Percentiles rank a stretch among this genome's conserved stretches.
phyloP scores from a whole-genome alignment of 2,113 vertebrate genomes.

The Rhombomys opimus region DNA sequence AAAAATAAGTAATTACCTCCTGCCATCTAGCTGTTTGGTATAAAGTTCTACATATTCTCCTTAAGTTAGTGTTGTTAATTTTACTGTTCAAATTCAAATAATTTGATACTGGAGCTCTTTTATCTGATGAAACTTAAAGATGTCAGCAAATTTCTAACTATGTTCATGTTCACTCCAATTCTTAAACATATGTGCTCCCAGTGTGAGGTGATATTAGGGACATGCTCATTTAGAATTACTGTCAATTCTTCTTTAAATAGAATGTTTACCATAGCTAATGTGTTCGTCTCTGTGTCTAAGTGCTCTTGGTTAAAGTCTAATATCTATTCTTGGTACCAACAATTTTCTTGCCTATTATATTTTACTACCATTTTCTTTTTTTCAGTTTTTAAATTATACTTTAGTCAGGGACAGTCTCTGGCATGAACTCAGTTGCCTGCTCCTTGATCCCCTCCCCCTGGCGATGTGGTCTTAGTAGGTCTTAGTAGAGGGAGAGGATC shows the following conservation, averaged over 20 bases:
- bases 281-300: background rate
- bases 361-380: background rate
- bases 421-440: too few species aligned
- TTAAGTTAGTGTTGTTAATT: background rate
- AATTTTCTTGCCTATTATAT: background rate
- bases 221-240: background rate
- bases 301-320: background rate
- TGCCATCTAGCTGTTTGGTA: background rate
- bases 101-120: background rate
- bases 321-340: background rate
- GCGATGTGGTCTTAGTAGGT: too few species aligned
- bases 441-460: too few species aligned
- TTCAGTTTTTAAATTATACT: background rate
- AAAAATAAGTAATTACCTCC: background rate
- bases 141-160: background rate
- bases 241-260: background rate
- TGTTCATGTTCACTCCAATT: background rate
- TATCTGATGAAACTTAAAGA: background rate
- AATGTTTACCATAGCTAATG: background rate
- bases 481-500: too few species aligned
- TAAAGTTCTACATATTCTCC: background rate
- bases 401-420: background rate
- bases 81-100: background rate
- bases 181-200: background rate
- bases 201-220: background rate